phyloP scores from a whole-genome alignment of 2,888 invertebrate genomes.

The Athalia rosae region DNA sequence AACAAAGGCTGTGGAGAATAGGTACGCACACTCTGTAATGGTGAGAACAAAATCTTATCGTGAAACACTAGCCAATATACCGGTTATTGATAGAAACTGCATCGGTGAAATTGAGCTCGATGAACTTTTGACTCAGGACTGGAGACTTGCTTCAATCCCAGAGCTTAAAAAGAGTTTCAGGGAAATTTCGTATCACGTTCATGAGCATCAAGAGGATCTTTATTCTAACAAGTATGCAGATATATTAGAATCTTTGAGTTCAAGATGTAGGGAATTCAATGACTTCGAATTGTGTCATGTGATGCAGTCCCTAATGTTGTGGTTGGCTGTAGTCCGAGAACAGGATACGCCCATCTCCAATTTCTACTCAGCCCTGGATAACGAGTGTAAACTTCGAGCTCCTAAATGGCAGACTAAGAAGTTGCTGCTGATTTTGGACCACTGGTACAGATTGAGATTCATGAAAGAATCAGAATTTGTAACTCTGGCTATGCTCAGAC shows the following conservation, averaged over 20 bases:
- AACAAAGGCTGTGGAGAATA: slow-evolving; percentile 8
- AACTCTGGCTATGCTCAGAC: slow-evolving; percentile 75
- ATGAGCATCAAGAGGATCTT: slow-evolving; percentile 70
- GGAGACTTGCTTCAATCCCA: slow-evolving; percentile 59
- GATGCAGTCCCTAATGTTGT: slow-evolving; percentile 75
- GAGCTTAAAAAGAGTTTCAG: slow-evolving; percentile 70
- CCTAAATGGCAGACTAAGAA: slow-evolving; percentile 76
- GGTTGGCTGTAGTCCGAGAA: slow-evolving; percentile 76
- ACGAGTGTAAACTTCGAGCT: slow-evolving; percentile 76
- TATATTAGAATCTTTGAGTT: slow-evolving; percentile 70
- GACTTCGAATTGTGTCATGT: slow-evolving; percentile 77
- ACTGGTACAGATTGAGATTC: slow-evolving; percentile 80
- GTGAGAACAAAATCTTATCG: not conserved
- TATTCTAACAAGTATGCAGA: slow-evolving; percentile 72
- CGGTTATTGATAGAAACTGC: not conserved
- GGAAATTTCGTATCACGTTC: slow-evolving; percentile 70
- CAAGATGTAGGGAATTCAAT: slow-evolving; percentile 73
- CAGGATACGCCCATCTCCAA: slow-evolving; percentile 78
- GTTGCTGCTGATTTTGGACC: slow-evolving; percentile 77
- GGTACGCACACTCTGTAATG: slow-evolving; percentile 24
- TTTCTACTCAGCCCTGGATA: slow-evolving; percentile 82
- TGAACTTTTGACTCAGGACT: slow-evolving; percentile 50
- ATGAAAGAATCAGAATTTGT: slow-evolving; percentile 77
- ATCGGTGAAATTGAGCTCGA: slow-evolving; percentile 63
- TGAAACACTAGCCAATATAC: not conserved